Base-by-base conservation (phyloP, 2,888 invertebrate genomes). In the Hirtodrosophila cameraria region DNA sequence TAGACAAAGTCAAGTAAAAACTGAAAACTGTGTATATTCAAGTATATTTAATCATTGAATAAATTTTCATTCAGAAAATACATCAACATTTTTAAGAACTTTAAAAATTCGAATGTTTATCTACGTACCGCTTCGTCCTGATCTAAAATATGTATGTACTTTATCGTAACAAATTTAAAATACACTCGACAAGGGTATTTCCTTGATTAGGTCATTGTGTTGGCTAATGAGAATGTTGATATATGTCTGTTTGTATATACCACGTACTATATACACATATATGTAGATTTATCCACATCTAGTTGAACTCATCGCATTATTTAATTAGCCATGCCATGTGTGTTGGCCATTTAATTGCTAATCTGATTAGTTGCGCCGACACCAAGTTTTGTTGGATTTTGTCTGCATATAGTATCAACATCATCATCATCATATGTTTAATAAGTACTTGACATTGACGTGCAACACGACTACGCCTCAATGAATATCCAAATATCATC, bases 131-230 rank as follows among this genome's bases (percentile, higher is more conserved):
- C n/a, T n/a, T n/a, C n/a, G n/a, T n/a, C n/a, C n/a, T n/a, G n/a
- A n/a, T n/a, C n/a, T n/a, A n/a, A n/a, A n/a, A n/a, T n/a, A n/a
- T n/a, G n/a, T n/a, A n/a, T n/a, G n/a, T n/a, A n/a, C n/a, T n/a
- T n/a, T 23, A 2, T 6, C 23, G 23, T 23, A 6, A 23, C 23
- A 7, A 5, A 23, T 7, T 3, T 23, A 23, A 7, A 23, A 23
- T 23, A 23, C 5, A 6, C 23, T 0, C 6, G 6, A 6, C 18
- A 3, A 38, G 11, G 8, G 12, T 28, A 42, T 52, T 55, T 46
- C 43, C 50, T 59, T 59, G 59, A 58, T 69, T 66, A 62, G 69
- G 65, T 69, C 66, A 69, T 62, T 58, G 66, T 48, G 66, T 59
- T 55, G 39, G 31, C 54, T 46, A 42, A 15, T 35, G 36, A 41